Percentiles rank a stretch among this genome's conserved stretches.
phyloP scores from a whole-genome alignment of 2,888 invertebrate genomes.

The Synergus laeviventris region DNA sequence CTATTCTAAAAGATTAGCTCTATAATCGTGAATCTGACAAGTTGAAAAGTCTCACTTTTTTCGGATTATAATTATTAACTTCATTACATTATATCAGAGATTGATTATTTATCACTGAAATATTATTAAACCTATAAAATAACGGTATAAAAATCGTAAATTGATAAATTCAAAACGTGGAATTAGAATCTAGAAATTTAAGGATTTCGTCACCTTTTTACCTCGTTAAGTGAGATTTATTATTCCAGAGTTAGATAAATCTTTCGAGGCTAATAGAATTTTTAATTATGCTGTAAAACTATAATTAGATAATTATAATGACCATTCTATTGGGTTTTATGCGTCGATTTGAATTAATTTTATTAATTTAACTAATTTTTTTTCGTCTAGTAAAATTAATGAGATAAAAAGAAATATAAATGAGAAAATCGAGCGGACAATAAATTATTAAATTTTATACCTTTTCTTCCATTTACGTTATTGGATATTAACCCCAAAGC shows the following conservation, averaged over 20 bases:
- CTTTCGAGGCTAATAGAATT: neutral
- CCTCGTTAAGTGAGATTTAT: neutral
- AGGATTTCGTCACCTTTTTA: neutral
- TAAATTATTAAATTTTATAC: conserved; percentile 30
- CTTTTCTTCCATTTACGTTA: conserved; percentile 32
- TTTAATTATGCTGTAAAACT: neutral
- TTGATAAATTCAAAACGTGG: neutral
- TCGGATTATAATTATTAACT: too few relatives aligned
- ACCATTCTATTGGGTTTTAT: too few relatives aligned
- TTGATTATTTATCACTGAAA: too few relatives aligned
- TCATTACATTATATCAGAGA: neutral
- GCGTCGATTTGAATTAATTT: too few relatives aligned
- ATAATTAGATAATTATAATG: neutral
- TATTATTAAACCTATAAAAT: too few relatives aligned
- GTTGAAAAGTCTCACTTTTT: neutral
- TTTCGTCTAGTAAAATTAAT: too few relatives aligned
- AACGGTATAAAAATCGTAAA: neutral
- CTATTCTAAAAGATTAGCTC: neutral
- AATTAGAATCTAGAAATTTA: neutral
- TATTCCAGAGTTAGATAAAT: neutral
- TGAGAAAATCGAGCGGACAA: neutral
- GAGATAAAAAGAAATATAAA: too few relatives aligned
- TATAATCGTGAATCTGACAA: conserved; percentile 1
- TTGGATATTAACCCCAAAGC: conserved; percentile 31
- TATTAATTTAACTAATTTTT: too few relatives aligned